phyloP scores from a whole-genome alignment of 1,140 invertebrate genomes.

The Anastrepha obliqua region DNA sequence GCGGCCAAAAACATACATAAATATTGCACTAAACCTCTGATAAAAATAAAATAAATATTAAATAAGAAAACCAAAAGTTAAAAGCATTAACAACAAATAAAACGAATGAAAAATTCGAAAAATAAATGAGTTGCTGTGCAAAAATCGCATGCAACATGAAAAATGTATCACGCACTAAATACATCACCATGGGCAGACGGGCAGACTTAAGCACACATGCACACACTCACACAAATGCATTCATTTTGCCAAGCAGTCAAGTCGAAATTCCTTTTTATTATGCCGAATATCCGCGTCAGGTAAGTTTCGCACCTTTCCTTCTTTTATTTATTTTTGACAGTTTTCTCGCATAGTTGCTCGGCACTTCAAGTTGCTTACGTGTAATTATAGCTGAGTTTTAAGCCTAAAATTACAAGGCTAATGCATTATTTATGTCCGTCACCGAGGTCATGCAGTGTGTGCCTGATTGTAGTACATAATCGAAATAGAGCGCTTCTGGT shows the following conservation, averaged over 20 bases:
- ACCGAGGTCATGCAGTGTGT: background rate
- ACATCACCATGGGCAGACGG: background rate
- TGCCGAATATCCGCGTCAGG: too few species aligned
- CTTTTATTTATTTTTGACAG: background rate
- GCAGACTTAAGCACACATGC: background rate
- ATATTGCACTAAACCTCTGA: background rate
- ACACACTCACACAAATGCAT: background rate
- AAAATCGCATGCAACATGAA: constrained; percentile 2
- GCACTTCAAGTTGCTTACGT: background rate
- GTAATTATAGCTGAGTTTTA: background rate
- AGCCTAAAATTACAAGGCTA: background rate
- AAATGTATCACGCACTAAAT: constrained; percentile 12
- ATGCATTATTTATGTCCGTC: constrained; percentile 33
- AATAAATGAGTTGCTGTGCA: background rate
- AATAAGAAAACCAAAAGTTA: background rate
- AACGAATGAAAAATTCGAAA: too few species aligned
- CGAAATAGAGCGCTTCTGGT: background rate
- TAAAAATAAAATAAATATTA: background rate
- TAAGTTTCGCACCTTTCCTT: too few species aligned
- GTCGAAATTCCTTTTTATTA: background rate
- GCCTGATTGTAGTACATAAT: too few species aligned
- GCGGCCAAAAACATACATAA: background rate
- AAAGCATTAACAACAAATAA: background rate
- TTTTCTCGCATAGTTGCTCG: background rate
- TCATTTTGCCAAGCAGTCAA: background rate